Base-by-base conservation (phyloP, 2,113 vertebrate species). In the Orcinus orca region DNA sequence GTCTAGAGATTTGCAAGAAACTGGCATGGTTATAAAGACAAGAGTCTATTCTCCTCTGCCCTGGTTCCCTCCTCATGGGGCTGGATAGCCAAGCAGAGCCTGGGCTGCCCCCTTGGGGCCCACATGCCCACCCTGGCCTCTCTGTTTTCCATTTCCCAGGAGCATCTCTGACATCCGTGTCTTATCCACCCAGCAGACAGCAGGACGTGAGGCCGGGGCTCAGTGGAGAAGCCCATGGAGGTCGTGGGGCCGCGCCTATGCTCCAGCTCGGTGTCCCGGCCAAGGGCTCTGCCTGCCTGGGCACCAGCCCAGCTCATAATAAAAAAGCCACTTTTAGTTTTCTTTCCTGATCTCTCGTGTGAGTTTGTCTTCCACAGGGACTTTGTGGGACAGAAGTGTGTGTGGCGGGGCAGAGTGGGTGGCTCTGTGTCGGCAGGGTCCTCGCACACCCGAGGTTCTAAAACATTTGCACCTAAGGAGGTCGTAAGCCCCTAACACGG, bases 231-330 rank as follows among this genome's bases (percentile, higher is more conserved):
- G 6, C 63, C 58, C 41, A 5, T 8, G 6, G 14, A 38, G 41
- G 23, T 21, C 3, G 0, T 0, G 53, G 36, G 26, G 9, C 70
- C 4, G 3, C 0, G 11, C 20, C 79, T 9, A 9, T 0, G 29
- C 29, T 33, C 36, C 44, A 71, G 58, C 50, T 88, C 50, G 8
- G 41, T 55, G 5, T 38, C 33, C 9, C 3, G 15, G 70, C 38
- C 41, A 1, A 5, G 26, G 25, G 21, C 41, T 33, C n/a, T 47
- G 87, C 41, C 74, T 11, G 8, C 44, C 38, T 31, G 60, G 70
- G 23, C 55, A 33, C 38, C 10, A 21, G 82, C 44, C 70, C 17
- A 77, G 20, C 50, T 77, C 26, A 7, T 41, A 38, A 55, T n/a
- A 67, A n/a, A 73, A 70, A 10, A 29, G 8, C 67, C 71, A 65